Conservation (phyloP, 37 sponge, comb jelly and placozoan species). For the Ephydatia muelleri region DNA sequence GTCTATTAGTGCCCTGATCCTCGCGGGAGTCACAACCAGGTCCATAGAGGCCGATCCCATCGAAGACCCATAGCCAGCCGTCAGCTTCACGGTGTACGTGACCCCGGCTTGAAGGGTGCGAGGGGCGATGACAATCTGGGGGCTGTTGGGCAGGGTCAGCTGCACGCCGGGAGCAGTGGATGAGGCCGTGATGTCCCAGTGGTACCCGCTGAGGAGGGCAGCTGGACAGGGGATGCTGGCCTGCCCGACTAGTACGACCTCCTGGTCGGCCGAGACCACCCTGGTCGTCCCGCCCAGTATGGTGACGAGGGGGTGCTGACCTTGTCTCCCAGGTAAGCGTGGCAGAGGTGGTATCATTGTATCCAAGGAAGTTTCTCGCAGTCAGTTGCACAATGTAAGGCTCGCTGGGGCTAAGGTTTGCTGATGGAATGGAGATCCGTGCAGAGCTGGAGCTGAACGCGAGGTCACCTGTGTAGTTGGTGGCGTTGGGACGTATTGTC, state of each 20-base stretch:
- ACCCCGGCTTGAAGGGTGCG: constrained; percentile 4
- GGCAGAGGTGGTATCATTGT: neutral
- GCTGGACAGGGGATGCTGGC: neutral
- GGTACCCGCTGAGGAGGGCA: neutral
- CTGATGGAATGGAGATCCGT: constrained; percentile 7
- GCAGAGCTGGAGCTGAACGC: neutral
- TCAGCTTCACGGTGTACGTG: constrained; percentile 21
- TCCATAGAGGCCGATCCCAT: neutral
- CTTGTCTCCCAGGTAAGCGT: neutral
- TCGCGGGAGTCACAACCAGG: neutral
- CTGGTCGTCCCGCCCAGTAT: constrained; percentile 22
- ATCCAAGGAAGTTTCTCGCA: constrained; percentile 50
- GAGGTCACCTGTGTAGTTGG: neutral
- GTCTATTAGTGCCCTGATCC: constrained; percentile 11
- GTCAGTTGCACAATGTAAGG: constrained; percentile 34
- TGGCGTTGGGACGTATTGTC: constrained; percentile 14
- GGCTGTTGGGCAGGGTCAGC: neutral
- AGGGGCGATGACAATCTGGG: constrained; percentile 36
- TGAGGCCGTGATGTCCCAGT: constrained; percentile 2
- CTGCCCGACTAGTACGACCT: constrained; percentile 16
- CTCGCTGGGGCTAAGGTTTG: neutral
- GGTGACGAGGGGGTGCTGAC: neutral
- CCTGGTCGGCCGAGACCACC: neutral
- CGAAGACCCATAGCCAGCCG: neutral
- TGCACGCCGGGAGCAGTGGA: neutral